Evolutionary conservation across 2,113 vertebrate species (phyloP).

Genomic region (Rhinoderma darwinii): DNA sequence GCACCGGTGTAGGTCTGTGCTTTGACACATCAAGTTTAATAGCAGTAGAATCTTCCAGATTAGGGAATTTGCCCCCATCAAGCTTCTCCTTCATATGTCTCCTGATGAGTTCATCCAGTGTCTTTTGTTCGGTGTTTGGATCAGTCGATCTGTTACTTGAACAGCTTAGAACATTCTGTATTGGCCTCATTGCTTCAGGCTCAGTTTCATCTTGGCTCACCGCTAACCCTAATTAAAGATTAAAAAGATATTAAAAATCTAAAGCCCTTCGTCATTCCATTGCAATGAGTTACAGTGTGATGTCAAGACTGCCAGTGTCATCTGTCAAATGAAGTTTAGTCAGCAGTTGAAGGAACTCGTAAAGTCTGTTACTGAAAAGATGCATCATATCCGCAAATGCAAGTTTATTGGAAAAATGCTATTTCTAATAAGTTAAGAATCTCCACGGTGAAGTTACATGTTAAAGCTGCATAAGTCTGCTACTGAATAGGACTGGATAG

Average conservation of each 20-base stretch:
- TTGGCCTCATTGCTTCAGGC: constrained; percentile 56
- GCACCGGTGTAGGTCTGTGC: background rate
- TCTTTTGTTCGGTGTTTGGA: constrained; percentile 38
- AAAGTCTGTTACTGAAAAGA: too few relatives aligned
- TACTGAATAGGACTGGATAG: too few relatives aligned
- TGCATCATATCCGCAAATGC: background rate
- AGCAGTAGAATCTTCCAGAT: background rate
- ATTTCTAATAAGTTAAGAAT: too few relatives aligned
- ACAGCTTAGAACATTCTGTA: constrained; percentile 7
- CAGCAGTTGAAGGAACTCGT: too few relatives aligned
- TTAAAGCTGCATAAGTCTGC: background rate
- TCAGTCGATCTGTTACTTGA: constrained; percentile 58
- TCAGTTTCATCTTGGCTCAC: constrained; percentile 58
- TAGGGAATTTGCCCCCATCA: constrained; percentile 50
- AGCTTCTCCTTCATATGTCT: constrained; percentile 63
- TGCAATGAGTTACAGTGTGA: background rate
- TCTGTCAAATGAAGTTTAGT: background rate
- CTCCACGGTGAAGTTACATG: background rate
- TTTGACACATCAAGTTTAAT: background rate
- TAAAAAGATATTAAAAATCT: constrained; percentile 48
- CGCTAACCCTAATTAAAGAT: constrained; percentile 55
- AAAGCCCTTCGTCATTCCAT: background rate
- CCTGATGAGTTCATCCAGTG: constrained; percentile 50
- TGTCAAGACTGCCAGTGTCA: background rate
- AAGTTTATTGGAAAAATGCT: background rate